A percentile compares a stretch with the other conserved stretches of the same genome.
These are phyloP conservation scores for Cerceris rybyensis DNA, from an alignment of 2,888 invertebrate genomes.

Conservation along the genomic window DNA sequence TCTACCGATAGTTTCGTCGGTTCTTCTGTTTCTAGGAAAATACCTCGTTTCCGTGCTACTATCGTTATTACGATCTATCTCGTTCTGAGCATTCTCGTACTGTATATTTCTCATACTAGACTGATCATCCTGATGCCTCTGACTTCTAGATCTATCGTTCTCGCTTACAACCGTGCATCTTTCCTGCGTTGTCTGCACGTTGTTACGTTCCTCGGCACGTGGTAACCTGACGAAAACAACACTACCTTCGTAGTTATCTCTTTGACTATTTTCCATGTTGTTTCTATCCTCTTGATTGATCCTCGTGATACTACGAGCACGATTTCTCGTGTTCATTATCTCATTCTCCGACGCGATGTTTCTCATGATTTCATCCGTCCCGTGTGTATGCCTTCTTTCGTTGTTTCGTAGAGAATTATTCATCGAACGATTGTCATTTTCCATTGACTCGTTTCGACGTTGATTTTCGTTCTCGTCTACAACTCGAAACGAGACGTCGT, in stretches of 20 bases:
- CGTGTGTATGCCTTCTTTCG: constrained; percentile 40
- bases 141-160: constrained; percentile 33
- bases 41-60: constrained; percentile 43
- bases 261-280: constrained; percentile 41
- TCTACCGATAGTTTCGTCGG: constrained; percentile 24
- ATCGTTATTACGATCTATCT: constrained; percentile 41
- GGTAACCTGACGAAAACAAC: constrained; percentile 31
- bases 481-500: constrained; percentile 51
- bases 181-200: constrained; percentile 29
- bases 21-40: constrained; percentile 43
- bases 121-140: constrained; percentile 41
- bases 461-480: constrained; percentile 48
- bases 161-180: constrained; percentile 35
- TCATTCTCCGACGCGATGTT: constrained; percentile 60
- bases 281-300: constrained; percentile 55
- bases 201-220: constrained; percentile 25
- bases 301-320: constrained; percentile 61
- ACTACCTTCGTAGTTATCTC: constrained; percentile 30
- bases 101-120: constrained; percentile 36
- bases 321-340: constrained; percentile 68
- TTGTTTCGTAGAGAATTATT: constrained; percentile 50
- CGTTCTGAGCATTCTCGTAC: constrained; percentile 36
- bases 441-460: constrained; percentile 13
- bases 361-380: constrained; percentile 34
- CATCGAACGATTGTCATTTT: constrained; percentile 39